phyloP scores from a whole-genome alignment of 2,797 vertebrate species.

The Lates japonicus region DNA sequence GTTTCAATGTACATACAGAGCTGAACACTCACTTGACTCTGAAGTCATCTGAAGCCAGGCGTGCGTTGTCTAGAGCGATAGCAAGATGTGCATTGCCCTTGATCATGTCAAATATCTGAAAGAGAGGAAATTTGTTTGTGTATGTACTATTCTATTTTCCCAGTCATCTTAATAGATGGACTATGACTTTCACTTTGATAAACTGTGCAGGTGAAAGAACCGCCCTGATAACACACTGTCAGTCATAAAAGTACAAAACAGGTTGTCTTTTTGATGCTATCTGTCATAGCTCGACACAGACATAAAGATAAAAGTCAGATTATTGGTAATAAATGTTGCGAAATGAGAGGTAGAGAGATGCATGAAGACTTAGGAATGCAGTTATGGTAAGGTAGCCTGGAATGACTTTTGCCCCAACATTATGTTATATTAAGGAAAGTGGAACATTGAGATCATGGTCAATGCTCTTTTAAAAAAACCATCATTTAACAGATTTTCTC shows the following conservation, averaged over 20 bases:
- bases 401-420: constrained; percentile 2
- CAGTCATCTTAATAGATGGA: background rate
- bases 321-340: constrained; percentile 44
- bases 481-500: no score
- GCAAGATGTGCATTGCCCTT: constrained; percentile 82
- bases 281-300: background rate
- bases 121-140: background rate
- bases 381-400: background rate
- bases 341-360: constrained; percentile 17
- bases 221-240: background rate
- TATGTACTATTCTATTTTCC: background rate
- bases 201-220: background rate
- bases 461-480: no score
- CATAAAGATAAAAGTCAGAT: constrained; percentile 22
- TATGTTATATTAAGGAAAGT: background rate
- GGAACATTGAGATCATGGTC: background rate
- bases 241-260: constrained; percentile 19
- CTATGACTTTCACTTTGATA: constrained; percentile 2
- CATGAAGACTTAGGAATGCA: background rate
- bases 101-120: constrained; percentile 83
- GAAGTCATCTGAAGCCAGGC: constrained; percentile 89
- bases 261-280: background rate
- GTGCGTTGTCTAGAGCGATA: constrained; percentile 87
- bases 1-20: background rate
- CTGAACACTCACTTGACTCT: constrained; percentile 84